phyloP scores from a whole-genome alignment of 2,888 invertebrate genomes.

The Hemicrepidius hirtus region DNA sequence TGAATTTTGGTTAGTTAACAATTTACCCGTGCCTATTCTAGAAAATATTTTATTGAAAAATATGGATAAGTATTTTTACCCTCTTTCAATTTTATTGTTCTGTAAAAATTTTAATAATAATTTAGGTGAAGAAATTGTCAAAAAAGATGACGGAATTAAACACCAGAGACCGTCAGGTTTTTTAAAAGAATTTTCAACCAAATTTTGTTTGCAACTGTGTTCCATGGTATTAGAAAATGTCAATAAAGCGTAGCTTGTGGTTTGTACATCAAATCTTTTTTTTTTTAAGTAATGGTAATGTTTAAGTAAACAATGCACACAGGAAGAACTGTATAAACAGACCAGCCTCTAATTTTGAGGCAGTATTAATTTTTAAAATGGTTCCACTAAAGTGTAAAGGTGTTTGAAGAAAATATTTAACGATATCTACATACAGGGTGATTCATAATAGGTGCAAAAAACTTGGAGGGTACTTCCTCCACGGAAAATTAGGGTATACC shows the following conservation, averaged over 20 bases:
- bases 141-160: conserved; percentile 59
- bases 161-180: conserved; percentile 69
- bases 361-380: too few species aligned
- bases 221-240: conserved; percentile 72
- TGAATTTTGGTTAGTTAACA: conserved; percentile 70
- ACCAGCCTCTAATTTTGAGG: too few species aligned
- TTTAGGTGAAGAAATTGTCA: conserved; percentile 66
- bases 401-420: too few species aligned
- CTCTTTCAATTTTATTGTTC: conserved; percentile 70
- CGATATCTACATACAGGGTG: too few species aligned
- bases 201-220: conserved; percentile 72
- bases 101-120: conserved; percentile 71
- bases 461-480: too few species aligned
- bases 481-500: too few species aligned
- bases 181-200: conserved; percentile 71
- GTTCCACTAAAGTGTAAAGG: too few species aligned
- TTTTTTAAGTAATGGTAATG: background rate
- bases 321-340: background rate
- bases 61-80: conserved; percentile 72
- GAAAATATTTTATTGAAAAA: conserved; percentile 70
- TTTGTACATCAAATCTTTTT: background rate
- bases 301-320: conserved; percentile 1
- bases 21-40: conserved; percentile 68
- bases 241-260: conserved; percentile 65
- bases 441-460: too few species aligned